A percentile compares a stretch with the other conserved stretches of the same genome.
Evolutionary conservation across 2,888 invertebrate species (phyloP).

Genomic region (Congeria kusceri): DNA sequence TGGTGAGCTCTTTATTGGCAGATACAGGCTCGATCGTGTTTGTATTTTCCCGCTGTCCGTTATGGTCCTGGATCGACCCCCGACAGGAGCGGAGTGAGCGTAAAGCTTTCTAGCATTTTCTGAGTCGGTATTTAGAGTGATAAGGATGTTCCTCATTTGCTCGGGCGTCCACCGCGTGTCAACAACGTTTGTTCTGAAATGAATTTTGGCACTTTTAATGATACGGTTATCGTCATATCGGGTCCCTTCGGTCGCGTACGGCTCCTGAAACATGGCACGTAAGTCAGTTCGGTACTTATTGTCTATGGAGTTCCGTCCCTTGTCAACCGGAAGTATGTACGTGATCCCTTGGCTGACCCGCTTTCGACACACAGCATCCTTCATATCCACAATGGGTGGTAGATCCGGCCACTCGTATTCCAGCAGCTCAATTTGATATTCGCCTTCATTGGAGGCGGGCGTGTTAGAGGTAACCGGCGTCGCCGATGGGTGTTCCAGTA

Average conservation of each 20-base stretch:
- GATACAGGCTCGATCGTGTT: slow-evolving; percentile 73
- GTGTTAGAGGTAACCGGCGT: slow-evolving; percentile 5
- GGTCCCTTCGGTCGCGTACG: slow-evolving; percentile 72
- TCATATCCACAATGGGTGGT: slow-evolving; percentile 79
- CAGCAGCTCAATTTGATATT: slow-evolving; percentile 72
- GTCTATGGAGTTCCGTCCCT: slow-evolving; percentile 79
- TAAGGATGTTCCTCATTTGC: slow-evolving; percentile 60
- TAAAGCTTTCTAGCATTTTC: slow-evolving; percentile 74
- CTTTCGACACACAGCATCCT: slow-evolving; percentile 77
- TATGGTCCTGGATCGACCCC: slow-evolving; percentile 63
- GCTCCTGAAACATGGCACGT: slow-evolving; percentile 81
- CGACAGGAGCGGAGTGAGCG: slow-evolving; percentile 76
- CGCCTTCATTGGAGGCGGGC: slow-evolving; percentile 23
- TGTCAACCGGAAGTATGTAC: slow-evolving; percentile 81
- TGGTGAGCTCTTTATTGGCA: slow-evolving; percentile 74
- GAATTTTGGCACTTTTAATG: slow-evolving; percentile 72
- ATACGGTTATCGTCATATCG: slow-evolving; percentile 73
- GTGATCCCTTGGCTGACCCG: slow-evolving; percentile 79
- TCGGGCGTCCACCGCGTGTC: slow-evolving; percentile 73
- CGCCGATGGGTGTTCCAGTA: not conserved
- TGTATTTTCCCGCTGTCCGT: slow-evolving; percentile 66
- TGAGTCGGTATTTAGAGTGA: slow-evolving; percentile 77
- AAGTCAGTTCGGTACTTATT: slow-evolving; percentile 79
- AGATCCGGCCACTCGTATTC: slow-evolving; percentile 82
- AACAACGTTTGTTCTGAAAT: slow-evolving; percentile 75